phyloP scores from a whole-genome alignment of 2,888 invertebrate genomes.

The Cremastinae sp. region DNA sequence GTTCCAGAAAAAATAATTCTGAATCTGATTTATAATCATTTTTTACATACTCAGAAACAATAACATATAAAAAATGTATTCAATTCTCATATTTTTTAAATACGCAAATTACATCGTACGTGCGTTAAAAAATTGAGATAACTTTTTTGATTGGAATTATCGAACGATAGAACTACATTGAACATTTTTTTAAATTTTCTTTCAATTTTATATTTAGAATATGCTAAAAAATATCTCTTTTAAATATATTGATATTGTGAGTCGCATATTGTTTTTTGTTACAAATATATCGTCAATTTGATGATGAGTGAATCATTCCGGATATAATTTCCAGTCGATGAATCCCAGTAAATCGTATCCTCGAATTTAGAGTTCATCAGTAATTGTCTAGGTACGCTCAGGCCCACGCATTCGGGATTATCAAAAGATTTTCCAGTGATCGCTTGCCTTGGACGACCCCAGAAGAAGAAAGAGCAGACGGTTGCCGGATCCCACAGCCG shows the following conservation, averaged over 20 bases:
- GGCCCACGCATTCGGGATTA: slow-evolving; percentile 79
- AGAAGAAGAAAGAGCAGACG: slow-evolving; percentile 78
- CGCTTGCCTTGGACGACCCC: slow-evolving; percentile 75
- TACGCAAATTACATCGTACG: too few species aligned
- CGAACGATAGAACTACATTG: too few species aligned
- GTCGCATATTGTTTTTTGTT: slow-evolving; percentile 48
- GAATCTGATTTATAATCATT: too few species aligned
- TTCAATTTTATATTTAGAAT: background rate
- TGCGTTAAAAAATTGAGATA: too few species aligned
- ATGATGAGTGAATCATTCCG: slow-evolving; percentile 75
- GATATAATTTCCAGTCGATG: slow-evolving; percentile 69
- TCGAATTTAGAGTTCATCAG: slow-evolving; percentile 61
- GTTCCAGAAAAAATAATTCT: too few species aligned
- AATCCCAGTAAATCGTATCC: background rate
- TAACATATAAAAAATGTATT: too few species aligned
- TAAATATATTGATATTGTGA: background rate
- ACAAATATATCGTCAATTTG: slow-evolving; percentile 78
- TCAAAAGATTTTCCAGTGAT: slow-evolving; percentile 68
- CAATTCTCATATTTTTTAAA: too few species aligned
- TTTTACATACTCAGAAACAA: too few species aligned
- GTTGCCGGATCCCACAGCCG: slow-evolving; percentile 78
- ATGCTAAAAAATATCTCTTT: slow-evolving; percentile 1
- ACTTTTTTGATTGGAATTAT: too few species aligned
- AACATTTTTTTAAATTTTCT: too few species aligned
- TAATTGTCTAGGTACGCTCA: slow-evolving; percentile 76